These are phyloP conservation scores for Poecilia wingei DNA, from an alignment of 2,797 vertebrate genomes.

Conservation along the genomic window DNA sequence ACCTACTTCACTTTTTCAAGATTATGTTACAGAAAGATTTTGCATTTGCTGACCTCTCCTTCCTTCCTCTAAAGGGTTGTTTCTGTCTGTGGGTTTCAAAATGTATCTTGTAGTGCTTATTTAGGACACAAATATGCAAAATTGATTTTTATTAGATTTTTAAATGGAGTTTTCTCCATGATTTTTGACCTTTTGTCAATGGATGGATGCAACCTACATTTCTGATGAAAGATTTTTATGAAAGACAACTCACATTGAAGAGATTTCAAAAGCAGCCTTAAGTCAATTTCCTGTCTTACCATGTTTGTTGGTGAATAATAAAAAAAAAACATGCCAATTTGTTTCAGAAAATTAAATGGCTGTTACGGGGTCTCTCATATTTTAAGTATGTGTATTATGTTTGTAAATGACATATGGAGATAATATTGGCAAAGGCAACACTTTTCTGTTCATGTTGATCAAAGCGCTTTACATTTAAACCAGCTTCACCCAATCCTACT, in stretches of 20 bases:
- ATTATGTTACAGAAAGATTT: neutral
- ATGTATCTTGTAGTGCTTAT: neutral
- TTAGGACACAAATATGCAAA: neutral
- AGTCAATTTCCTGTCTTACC: neutral
- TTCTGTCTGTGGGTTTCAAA: neutral
- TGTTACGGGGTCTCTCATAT: neutral
- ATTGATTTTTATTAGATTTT: neutral
- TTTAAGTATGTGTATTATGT: neutral
- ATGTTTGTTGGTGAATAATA: too few relatives aligned
- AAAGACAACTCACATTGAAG: neutral
- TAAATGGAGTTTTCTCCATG: neutral
- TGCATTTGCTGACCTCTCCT: neutral
- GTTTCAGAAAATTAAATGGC: neutral
- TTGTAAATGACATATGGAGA: neutral
- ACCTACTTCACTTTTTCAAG: neutral
- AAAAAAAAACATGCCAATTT: too few relatives aligned
- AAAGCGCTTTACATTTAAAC: neutral
- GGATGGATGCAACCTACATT: neutral
- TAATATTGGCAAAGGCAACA: neutral
- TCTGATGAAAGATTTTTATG: neutral
- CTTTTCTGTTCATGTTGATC: neutral
- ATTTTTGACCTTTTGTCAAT: neutral
- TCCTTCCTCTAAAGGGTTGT: neutral
- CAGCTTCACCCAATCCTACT: neutral
- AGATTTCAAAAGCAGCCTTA: neutral